Base-by-base conservation (phyloP, 2,113 vertebrate species). In the Oreochromis aureus region DNA sequence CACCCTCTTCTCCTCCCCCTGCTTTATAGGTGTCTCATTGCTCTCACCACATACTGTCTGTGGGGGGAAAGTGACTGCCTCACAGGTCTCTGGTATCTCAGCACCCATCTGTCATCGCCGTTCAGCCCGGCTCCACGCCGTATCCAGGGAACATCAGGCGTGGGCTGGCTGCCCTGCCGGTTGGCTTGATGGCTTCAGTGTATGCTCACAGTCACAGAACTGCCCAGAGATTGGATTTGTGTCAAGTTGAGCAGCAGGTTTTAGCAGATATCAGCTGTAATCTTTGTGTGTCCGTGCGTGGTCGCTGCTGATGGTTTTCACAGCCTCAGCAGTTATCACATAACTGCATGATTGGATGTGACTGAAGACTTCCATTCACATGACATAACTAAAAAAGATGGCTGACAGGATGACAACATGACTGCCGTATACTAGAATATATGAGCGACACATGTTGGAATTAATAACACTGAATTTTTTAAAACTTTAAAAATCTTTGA, bases 21-120 rank as follows among this genome's bases (percentile, higher is more conserved):
- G 27, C 87, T 90, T 87, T 91, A 86, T 85, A 83, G 88, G 89
- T 84, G 87, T 81, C 83, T 92, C 88, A 54, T 41, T 58, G 82
- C 95, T 92, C 92, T 92, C 91, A 89, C 83, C 48, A 10, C 88
- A 66, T 85, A 18, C 51, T 7, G 82, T 85, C 89, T 79, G 83
- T 46, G 63, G 81, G 85, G 61, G 87, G 41, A 85, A 34, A 85
- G 80, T 32, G 36, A 55, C 87, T 86, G 89, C 82, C 84, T 82
- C 88, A 53, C 71, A 59, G 90, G 86, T 87, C 83, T 84, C 83
- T 44, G 53, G 69, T 93, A 91, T 94, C 92, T 89, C 87, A 16
- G 86, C 32, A 18, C 46, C 91, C 92, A 93, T 94, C 93, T 95
- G 94, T 95, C 93, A 94, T 87, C 32, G 4, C 22, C 18, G 44